These are phyloP conservation scores for Dolichallabes microphthalmus DNA, from an alignment of 2,113 vertebrate species.

Conservation along the genomic window DNA sequence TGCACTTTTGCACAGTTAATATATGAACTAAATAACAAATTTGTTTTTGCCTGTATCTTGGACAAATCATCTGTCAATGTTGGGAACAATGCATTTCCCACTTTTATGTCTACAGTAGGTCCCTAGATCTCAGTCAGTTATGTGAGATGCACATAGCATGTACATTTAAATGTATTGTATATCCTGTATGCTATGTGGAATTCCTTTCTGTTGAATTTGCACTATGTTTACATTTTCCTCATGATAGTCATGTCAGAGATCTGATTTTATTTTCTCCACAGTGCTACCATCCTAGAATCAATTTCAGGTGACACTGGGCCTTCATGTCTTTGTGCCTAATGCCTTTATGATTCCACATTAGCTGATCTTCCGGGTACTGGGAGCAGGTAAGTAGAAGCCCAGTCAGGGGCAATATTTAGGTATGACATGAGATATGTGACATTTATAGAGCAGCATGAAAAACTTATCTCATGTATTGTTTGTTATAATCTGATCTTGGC, in stretches of 20 bases:
- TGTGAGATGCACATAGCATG: neutral
- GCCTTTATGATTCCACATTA: neutral
- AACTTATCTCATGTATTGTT: conserved; percentile 27
- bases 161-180: neutral
- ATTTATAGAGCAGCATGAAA: conserved; percentile 29
- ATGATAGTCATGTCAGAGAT: neutral
- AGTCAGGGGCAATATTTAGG: conserved; percentile 34
- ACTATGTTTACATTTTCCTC: neutral
- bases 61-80: neutral
- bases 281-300: neutral
- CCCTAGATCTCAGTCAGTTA: neutral
- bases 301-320: conserved; percentile 7
- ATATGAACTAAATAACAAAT: neutral
- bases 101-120: neutral
- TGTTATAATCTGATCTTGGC: neutral
- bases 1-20: no score
- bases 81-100: neutral
- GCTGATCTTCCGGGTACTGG: conserved; percentile 32
- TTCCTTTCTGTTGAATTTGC: neutral
- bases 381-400: conserved; percentile 29
- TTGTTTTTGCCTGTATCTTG: neutral
- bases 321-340: neutral
- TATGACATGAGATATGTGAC: neutral
- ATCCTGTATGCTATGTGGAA: neutral
- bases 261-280: neutral